These are phyloP conservation scores for Eupithecia insigniata DNA, from an alignment of 2,888 invertebrate genomes.

Conservation along the genomic window DNA sequence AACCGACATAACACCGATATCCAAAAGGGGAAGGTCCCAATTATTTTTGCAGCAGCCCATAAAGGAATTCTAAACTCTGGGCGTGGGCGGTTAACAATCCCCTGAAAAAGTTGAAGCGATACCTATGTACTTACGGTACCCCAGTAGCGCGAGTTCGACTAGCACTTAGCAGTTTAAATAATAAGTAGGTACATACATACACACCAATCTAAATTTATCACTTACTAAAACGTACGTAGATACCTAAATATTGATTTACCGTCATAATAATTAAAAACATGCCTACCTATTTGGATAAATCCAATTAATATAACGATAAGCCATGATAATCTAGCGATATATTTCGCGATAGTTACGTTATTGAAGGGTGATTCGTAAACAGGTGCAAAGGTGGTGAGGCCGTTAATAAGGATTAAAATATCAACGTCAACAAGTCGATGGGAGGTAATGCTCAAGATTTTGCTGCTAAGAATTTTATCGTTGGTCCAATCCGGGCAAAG, in stretches of 20 bases:
- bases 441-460: neutral
- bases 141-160: no score
- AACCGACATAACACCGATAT: no score
- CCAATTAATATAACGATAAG: conserved; percentile 2
- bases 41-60: no score
- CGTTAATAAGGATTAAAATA: conserved; percentile 1
- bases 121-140: no score
- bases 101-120: no score
- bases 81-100: no score
- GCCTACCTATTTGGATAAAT: neutral
- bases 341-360: neutral
- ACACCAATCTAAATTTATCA: neutral
- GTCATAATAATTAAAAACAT: neutral
- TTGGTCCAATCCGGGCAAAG: neutral
- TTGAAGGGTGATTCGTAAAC: neutral
- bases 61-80: no score
- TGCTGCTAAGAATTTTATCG: no score
- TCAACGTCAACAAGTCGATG: neutral
- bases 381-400: neutral
- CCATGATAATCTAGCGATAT: neutral
- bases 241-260: neutral
- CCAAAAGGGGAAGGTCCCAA: no score
- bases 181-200: neutral
- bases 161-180: no score
- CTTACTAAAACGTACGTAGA: neutral